phyloP scores from a whole-genome alignment of 1,140 invertebrate genomes.

The Onthophagus taurus region DNA sequence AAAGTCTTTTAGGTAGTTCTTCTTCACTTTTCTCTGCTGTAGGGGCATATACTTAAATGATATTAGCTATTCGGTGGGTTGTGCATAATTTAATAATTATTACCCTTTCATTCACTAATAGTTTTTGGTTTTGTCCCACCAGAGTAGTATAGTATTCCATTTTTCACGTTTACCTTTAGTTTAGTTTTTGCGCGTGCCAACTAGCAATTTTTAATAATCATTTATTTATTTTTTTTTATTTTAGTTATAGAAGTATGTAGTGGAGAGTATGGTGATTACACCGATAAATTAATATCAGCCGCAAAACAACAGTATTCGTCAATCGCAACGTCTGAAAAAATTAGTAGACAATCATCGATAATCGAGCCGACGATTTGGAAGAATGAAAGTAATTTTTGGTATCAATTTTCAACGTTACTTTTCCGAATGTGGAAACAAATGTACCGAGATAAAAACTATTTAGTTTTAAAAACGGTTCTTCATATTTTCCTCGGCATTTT shows the following conservation, averaged over 20 bases:
- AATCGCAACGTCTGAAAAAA: neutral
- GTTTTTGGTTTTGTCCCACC: too few relatives aligned
- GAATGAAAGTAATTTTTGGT: slow-evolving; percentile 8
- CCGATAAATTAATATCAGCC: slow-evolving; percentile 37
- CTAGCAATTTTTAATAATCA: too few relatives aligned
- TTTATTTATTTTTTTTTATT: slow-evolving; percentile 34
- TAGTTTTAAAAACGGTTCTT: slow-evolving; percentile 56
- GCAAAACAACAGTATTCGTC: neutral
- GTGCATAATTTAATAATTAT: too few relatives aligned
- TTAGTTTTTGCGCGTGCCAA: too few relatives aligned
- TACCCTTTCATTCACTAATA: too few relatives aligned
- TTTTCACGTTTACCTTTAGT: too few relatives aligned
- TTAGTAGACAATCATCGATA: neutral
- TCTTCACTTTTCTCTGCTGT: too few relatives aligned
- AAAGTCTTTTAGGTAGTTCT: too few relatives aligned
- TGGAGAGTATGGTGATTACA: slow-evolving; percentile 60
- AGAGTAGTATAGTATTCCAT: too few relatives aligned
- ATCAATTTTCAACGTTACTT: slow-evolving; percentile 55
- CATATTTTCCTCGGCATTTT: slow-evolving; percentile 60
- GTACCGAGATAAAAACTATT: slow-evolving; percentile 59
- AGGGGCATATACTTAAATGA: too few relatives aligned
- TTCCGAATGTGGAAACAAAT: slow-evolving; percentile 61
- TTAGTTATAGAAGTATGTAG: slow-evolving; percentile 68
- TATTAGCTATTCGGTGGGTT: too few relatives aligned
- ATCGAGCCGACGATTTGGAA: neutral